Percentiles rank a stretch among this genome's conserved stretches.
phyloP scores from a whole-genome alignment of 2,113 vertebrate species.

The Poeciliopsis retropinna region DNA sequence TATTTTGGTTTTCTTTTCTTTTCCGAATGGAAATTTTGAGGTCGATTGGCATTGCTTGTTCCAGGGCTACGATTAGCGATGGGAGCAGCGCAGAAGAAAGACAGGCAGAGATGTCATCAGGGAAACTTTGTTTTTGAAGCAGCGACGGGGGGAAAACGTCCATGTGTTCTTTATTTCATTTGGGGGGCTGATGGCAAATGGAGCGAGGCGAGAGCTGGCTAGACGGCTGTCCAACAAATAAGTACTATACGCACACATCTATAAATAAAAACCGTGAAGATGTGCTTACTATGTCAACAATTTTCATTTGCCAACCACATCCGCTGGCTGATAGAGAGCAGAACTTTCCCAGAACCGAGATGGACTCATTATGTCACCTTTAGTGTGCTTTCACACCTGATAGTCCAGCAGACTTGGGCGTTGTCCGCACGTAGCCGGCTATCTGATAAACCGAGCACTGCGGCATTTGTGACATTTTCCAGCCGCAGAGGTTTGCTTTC shows the following conservation, averaged over 20 bases:
- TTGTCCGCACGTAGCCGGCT: no score
- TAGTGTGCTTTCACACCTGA: neutral
- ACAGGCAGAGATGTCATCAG: slow-evolving; percentile 54
- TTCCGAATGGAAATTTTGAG: slow-evolving; percentile 82
- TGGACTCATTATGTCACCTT: slow-evolving; percentile 57
- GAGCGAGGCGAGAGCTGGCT: slow-evolving; percentile 71
- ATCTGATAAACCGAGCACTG: no score
- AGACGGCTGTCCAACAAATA: slow-evolving; percentile 32
- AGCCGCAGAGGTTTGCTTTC: no score
- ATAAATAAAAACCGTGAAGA: slow-evolving; percentile 37
- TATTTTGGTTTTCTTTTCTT: slow-evolving; percentile 73
- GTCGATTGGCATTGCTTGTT: slow-evolving; percentile 75
- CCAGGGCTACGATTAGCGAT: slow-evolving; percentile 49
- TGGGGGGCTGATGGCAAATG: slow-evolving; percentile 76
- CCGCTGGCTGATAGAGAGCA: slow-evolving; percentile 44
- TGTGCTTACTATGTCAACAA: slow-evolving; percentile 36
- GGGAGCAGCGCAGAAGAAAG: slow-evolving; percentile 39
- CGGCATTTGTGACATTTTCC: no score
- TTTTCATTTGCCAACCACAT: slow-evolving; percentile 58
- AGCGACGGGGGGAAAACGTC: slow-evolving; percentile 53
- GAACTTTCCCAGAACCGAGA: slow-evolving; percentile 59
- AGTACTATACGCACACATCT: slow-evolving; percentile 35
- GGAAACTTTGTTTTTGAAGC: slow-evolving; percentile 60
- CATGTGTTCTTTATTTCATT: slow-evolving; percentile 79
- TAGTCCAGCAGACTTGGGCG: no score